A percentile compares a stretch with the other conserved stretches of the same genome.
Conservation (phyloP, 2,113 vertebrate species). For the Syngnathus floridae region DNA sequence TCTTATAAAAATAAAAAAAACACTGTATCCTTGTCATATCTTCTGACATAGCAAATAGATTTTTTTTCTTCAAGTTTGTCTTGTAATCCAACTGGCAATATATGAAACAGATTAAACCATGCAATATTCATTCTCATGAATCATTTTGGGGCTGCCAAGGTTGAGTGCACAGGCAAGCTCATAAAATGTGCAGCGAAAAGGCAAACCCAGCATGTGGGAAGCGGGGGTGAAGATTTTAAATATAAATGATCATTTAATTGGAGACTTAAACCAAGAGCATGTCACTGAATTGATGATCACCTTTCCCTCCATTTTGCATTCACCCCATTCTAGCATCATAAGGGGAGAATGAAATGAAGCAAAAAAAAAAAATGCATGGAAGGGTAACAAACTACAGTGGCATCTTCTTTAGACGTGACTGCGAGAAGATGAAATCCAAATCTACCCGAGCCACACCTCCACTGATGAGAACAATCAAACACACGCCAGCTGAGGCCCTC, state of each 20-base stretch:
- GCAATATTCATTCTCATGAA: conserved; percentile 17
- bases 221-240: neutral
- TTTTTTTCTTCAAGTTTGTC: neutral
- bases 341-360: conserved; percentile 26
- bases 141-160: conserved; percentile 7
- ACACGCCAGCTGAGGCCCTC: conserved; percentile 36
- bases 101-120: neutral
- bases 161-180: conserved; percentile 21
- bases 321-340: conserved; percentile 35
- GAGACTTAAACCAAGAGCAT: neutral
- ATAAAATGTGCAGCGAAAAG: conserved; percentile 40
- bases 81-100: conserved; percentile 3
- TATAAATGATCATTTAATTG: neutral
- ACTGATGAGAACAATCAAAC: conserved; percentile 14
- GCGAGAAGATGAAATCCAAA: conserved; percentile 29
- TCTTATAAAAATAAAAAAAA: neutral
- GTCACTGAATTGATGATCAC: conserved; percentile 24
- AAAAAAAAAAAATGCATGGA: neutral
- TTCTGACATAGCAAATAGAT: no score
- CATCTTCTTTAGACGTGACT: conserved; percentile 6
- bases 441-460: conserved; percentile 20
- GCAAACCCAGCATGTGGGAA: conserved; percentile 21
- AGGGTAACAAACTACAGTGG: neutral
- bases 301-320: conserved; percentile 56
- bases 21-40: neutral